Evolutionary conservation across 2,888 invertebrate species (phyloP).

Genomic region (Meandrusa payeni): DNA sequence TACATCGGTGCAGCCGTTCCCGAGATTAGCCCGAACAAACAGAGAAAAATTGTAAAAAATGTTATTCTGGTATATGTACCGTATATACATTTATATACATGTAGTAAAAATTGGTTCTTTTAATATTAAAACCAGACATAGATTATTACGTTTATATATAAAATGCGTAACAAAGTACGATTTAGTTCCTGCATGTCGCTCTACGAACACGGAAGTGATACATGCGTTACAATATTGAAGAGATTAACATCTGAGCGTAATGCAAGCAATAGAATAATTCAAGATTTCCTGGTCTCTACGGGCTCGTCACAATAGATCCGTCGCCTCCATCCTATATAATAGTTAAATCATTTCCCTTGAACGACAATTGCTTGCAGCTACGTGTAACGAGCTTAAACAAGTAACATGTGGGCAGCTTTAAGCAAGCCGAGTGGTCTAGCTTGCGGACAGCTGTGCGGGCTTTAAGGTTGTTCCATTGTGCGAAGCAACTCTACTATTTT

Average conservation of each 20-base stretch:
- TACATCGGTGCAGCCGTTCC: too few species aligned
- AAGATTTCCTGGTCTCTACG: constrained; percentile 43
- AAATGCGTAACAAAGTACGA: background rate
- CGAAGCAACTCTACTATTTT: too few species aligned
- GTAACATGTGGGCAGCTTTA: constrained; percentile 39
- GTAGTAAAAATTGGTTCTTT: too few species aligned
- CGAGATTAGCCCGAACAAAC: too few species aligned
- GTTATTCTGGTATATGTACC: too few species aligned
- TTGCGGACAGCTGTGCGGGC: constrained; percentile 5
- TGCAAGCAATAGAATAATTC: constrained; percentile 48
- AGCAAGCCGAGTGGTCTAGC: constrained; percentile 7
- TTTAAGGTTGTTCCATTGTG: too few species aligned
- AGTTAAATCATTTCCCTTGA: constrained; percentile 48
- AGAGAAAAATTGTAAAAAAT: too few species aligned
- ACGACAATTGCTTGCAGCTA: constrained; percentile 37
- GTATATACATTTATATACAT: too few species aligned
- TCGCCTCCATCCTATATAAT: constrained; percentile 45
- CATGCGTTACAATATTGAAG: constrained; percentile 21
- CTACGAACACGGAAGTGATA: constrained; percentile 17
- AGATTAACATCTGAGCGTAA: constrained; percentile 33
- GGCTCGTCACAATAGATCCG: constrained; percentile 45
- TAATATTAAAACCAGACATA: too few species aligned
- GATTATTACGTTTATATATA: background rate
- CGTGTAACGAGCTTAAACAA: constrained; percentile 46
- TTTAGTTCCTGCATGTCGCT: constrained; percentile 4